Percentiles rank a stretch among this genome's conserved stretches.
Evolutionary conservation across 2,888 invertebrate genomes (phyloP).

Genomic region (Limnephilus rhombicus): DNA sequence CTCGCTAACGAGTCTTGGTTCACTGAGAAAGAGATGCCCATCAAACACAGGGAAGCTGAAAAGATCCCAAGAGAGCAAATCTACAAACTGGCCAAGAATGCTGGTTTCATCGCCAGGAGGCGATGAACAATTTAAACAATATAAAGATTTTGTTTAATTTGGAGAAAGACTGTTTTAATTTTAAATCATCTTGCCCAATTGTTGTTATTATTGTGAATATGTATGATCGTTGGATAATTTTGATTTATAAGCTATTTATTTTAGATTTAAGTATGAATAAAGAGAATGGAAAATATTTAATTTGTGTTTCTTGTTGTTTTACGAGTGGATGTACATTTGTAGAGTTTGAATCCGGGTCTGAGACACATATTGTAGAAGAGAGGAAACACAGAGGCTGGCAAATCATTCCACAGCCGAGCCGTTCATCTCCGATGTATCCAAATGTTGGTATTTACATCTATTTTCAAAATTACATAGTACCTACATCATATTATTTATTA

Average conservation of each 20-base stretch:
- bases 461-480: no score
- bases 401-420: no score
- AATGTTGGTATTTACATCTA: no score
- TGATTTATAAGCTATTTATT: constrained; percentile 26
- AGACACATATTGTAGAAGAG: no score
- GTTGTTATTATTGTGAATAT: background rate
- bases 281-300: background rate
- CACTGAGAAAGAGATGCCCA: constrained; percentile 86
- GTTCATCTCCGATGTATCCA: no score
- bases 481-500: no score
- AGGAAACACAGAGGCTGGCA: no score
- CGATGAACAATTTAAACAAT: constrained; percentile 14
- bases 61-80: constrained; percentile 88
- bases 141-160: background rate
- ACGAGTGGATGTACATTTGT: no score
- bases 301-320: background rate
- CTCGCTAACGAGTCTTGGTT: constrained; percentile 90
- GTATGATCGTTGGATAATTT: background rate
- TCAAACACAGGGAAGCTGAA: constrained; percentile 87
- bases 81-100: constrained; percentile 85
- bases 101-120: constrained; percentile 78
- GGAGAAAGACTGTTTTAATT: constrained; percentile 8
- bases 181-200: constrained; percentile 9
- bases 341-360: no score
- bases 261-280: background rate